Percentiles rank a stretch among this genome's conserved stretches.
Conservation (phyloP, 2,888 invertebrate genomes). For the Eupithecia subfuscata region DNA sequence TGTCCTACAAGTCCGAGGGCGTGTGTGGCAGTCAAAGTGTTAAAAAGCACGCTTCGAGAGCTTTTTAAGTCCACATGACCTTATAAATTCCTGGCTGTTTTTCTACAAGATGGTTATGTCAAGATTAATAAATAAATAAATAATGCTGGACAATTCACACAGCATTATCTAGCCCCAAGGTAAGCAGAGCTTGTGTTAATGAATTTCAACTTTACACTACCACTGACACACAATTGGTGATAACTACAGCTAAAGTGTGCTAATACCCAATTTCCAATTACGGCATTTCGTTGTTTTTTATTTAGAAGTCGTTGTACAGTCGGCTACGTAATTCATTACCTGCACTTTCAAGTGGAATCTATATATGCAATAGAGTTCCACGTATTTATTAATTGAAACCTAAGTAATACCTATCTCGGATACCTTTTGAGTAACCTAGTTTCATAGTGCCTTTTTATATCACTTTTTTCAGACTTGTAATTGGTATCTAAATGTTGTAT, state of each 20-base stretch:
- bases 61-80: background rate
- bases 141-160: no score
- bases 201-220: slow-evolving; percentile 28
- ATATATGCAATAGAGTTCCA: background rate
- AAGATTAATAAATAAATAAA: no score
- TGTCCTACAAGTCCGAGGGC: no score
- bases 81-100: background rate
- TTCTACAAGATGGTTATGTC: background rate
- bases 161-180: no score
- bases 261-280: slow-evolving; percentile 68
- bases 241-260: slow-evolving; percentile 61
- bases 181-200: no score
- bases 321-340: background rate
- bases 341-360: background rate
- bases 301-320: slow-evolving; percentile 51
- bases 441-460: background rate
- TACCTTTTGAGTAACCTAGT: background rate
- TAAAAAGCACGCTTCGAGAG: background rate
- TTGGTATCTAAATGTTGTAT: no score
- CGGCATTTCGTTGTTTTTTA: slow-evolving; percentile 57
- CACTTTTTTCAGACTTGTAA: background rate
- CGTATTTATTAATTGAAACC: no score
- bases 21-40: no score
- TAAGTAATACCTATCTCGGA: background rate
- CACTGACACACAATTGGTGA: slow-evolving; percentile 39